Evolutionary conservation across 1,140 invertebrate genomes (phyloP), one percentile per base, ranked within the genome.

Genomic region (Fopius arisanus): DNA sequence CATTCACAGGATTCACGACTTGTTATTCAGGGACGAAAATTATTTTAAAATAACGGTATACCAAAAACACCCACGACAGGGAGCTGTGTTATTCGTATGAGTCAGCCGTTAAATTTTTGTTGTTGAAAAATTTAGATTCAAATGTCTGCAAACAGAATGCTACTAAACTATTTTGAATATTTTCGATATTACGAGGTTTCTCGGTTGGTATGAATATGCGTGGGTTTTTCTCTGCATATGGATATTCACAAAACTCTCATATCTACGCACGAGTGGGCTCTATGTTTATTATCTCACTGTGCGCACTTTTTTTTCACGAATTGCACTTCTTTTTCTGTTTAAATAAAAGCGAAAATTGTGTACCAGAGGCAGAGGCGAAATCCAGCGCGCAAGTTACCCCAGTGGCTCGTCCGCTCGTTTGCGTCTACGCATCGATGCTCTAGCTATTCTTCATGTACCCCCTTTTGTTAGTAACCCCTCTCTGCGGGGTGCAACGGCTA

Each of bases 1-100:
- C 67, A 74, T 70, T 74, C 67, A 74, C 62, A 74, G 37, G 29
- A 62, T 59, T 59, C 19, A 23, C 54, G 54, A 59, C 54, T 59
- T 16, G 5, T 12, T 51, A 19, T 51, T 59, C 54, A 59, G 54
- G 54, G 54, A 43, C 28, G 16, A 62, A 28, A 66, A 21, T 48
- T 66, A 67, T 41, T 37, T 54, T 66, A 12, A 63, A 28, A 65
- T 43, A 31, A 66, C 63, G 43, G n/a, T 72, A 51, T 51, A 72
- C 28, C n/a, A n/a, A 41, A n/a, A 10, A 31, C 62, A 40, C 62
- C 62, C 28, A 66, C 62, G 7, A 51, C 31, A 28, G n/a, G n/a
- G 6, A 33, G 37, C 4, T 37, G 33, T 59, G 19, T 59, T 26
- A 59, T 59, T 26, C 14, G 23, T 12, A 28, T 59, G 54, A 59